Evolutionary conservation across 2,797 vertebrate genomes (phyloP).

Genomic region (Apogon hyalosoma): DNA sequence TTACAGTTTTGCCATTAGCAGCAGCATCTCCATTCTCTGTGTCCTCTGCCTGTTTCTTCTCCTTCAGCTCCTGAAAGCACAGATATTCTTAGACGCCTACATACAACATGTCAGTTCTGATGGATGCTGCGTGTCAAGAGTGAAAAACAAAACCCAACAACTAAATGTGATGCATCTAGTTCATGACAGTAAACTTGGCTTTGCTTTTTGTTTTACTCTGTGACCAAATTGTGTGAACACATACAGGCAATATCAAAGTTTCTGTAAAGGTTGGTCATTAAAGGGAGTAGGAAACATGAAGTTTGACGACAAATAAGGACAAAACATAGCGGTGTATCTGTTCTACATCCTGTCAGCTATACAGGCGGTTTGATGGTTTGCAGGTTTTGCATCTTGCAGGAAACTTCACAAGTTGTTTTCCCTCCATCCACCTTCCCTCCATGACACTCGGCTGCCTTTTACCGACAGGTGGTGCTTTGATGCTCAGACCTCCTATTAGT

Average conservation of each 20-base stretch:
- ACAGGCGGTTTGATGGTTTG: background rate
- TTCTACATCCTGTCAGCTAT: too few species aligned
- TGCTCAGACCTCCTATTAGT: slow-evolving; percentile 56
- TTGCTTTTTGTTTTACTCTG: too few species aligned
- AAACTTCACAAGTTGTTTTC: slow-evolving; percentile 15
- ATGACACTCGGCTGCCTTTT: slow-evolving; percentile 27
- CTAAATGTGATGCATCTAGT: too few species aligned
- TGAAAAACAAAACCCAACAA: too few species aligned
- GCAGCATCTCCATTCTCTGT: slow-evolving; percentile 90
- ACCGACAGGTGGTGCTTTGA: slow-evolving; percentile 57
- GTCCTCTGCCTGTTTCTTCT: slow-evolving; percentile 92
- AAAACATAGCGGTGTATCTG: too few species aligned
- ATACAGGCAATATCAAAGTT: too few species aligned
- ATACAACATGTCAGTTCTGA: background rate
- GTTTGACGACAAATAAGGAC: too few species aligned
- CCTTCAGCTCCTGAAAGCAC: slow-evolving; percentile 89
- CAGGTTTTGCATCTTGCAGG: background rate
- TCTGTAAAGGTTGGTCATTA: too few species aligned
- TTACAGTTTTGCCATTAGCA: slow-evolving; percentile 89
- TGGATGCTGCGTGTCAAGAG: too few species aligned
- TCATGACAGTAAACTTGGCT: too few species aligned
- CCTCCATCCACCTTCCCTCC: slow-evolving; percentile 21
- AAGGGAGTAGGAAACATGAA: too few species aligned
- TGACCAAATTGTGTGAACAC: too few species aligned
- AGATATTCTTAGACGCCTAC: background rate